Evolutionary conservation across 2,888 invertebrate genomes (phyloP).

Genomic region (Halictus ligatus): DNA sequence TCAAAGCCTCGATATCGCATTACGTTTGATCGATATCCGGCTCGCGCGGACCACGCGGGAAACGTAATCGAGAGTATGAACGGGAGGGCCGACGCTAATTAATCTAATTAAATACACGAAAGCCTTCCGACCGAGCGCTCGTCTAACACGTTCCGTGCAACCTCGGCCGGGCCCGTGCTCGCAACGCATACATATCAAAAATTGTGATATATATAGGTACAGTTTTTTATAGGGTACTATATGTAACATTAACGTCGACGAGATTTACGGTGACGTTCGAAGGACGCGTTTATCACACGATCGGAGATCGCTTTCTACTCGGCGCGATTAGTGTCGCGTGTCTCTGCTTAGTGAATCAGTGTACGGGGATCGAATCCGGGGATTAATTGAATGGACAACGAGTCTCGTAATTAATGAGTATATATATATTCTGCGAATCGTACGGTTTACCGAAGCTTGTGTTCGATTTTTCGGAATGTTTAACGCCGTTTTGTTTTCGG

Average conservation of each 20-base stretch:
- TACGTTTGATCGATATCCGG: conserved; percentile 13
- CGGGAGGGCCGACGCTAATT: neutral
- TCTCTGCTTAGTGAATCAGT: neutral
- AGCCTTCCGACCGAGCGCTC: neutral
- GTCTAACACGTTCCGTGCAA: neutral
- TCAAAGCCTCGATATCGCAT: neutral
- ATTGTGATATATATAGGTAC: conserved; percentile 44
- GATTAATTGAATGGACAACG: neutral
- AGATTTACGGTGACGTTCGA: neutral
- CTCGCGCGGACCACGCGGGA: neutral
- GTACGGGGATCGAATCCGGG: neutral
- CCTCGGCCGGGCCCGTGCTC: neutral
- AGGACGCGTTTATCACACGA: neutral
- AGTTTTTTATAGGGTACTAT: conserved; percentile 27
- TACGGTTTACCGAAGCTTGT: neutral
- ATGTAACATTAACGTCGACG: neutral
- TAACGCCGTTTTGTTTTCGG: neutral
- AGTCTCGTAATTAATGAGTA: neutral
- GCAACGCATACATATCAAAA: conserved; percentile 51
- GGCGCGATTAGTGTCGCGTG: neutral
- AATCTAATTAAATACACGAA: conserved; percentile 7
- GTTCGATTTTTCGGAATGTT: neutral
- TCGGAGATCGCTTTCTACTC: neutral
- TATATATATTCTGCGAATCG: neutral
- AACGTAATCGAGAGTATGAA: conserved; percentile 4